phyloP scores from a whole-genome alignment of 2,888 invertebrate species.

The Philopedon plagiatum region DNA sequence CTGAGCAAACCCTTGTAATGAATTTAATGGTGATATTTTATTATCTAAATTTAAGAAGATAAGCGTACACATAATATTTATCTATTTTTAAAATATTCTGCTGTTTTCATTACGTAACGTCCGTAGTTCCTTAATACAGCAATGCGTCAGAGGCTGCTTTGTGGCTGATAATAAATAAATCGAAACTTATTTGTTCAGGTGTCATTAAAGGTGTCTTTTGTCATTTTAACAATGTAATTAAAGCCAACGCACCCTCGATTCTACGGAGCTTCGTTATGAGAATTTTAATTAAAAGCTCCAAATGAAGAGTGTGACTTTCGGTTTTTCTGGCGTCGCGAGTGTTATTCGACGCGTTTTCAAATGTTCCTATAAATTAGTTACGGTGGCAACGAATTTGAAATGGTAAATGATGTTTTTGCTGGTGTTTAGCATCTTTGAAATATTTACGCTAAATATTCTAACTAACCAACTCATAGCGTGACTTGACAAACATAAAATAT shows the following conservation, averaged over 20 bases:
- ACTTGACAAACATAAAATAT: no score
- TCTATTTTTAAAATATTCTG: no score
- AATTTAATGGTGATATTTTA: no score
- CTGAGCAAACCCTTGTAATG: no score
- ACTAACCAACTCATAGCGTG: no score
- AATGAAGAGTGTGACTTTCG: conserved; percentile 51
- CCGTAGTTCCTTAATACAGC: conserved; percentile 34
- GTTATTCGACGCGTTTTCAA: conserved; percentile 18
- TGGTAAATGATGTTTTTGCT: not conserved
- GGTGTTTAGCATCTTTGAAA: no score
- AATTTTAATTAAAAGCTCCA: conserved; percentile 50
- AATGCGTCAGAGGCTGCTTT: conserved; percentile 52
- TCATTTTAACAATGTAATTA: conserved; percentile 52
- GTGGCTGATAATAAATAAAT: conserved; percentile 53
- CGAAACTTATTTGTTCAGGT: conserved; percentile 58
- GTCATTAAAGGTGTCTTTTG: conserved; percentile 55
- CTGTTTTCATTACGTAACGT: not conserved
- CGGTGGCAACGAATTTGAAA: conserved; percentile 20
- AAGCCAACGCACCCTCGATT: conserved; percentile 48
- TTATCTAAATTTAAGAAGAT: no score
- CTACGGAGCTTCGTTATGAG: conserved; percentile 42
- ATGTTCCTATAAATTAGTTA: conserved; percentile 39
- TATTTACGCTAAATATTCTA: no score
- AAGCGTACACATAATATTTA: no score
- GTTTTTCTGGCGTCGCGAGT: conserved; percentile 32